Evolutionary conservation across 2,113 vertebrate genomes (phyloP).

Genomic region (Ginglymostoma cirratum): DNA sequence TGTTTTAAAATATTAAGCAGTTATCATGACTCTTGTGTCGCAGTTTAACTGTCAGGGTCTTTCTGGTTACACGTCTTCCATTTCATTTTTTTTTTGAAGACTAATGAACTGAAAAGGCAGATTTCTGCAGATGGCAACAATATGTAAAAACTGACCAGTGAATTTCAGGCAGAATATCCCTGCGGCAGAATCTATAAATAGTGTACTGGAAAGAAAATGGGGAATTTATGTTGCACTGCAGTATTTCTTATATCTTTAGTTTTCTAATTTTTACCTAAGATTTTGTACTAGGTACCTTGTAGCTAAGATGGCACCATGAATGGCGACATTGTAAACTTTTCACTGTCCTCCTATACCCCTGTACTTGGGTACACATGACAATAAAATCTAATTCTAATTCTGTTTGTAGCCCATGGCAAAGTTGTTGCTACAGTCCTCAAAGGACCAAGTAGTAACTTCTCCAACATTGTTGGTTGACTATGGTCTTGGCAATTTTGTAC

Average conservation of each 20-base stretch:
- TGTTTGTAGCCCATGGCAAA: neutral
- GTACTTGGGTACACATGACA: no score
- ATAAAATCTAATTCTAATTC: no score
- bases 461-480: neutral
- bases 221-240: neutral
- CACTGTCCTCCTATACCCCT: no score
- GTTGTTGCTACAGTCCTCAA: neutral
- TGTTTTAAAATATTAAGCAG: neutral
- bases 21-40: neutral
- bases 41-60: neutral
- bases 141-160: slow-evolving; percentile 1
- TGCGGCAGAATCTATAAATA: neutral
- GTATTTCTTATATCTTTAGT: neutral
- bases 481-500: neutral
- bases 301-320: no score
- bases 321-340: no score
- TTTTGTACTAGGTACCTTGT: no score
- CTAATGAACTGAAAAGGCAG: neutral
- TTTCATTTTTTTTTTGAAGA: neutral
- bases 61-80: neutral
- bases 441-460: neutral
- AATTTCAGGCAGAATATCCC: neutral
- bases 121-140: neutral
- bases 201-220: slow-evolving; percentile 8
- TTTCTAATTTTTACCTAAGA: no score